These are phyloP conservation scores for Intellagama lesueurii DNA, from an alignment of 2,797 vertebrate genomes.

Conservation along the genomic window DNA sequence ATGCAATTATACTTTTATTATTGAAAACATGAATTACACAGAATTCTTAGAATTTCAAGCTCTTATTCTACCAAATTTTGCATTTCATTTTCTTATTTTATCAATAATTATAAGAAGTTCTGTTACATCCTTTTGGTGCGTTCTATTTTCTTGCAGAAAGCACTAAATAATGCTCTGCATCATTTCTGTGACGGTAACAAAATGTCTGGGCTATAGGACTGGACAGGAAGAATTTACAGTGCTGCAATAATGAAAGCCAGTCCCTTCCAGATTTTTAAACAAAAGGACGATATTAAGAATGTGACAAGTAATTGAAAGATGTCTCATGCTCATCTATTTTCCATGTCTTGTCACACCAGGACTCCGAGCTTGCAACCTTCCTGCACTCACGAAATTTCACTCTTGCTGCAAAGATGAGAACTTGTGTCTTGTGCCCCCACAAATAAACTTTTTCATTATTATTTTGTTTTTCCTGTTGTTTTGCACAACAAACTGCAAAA, in stretches of 20 bases:
- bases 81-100: not conserved
- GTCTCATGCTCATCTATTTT: too few relatives aligned
- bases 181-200: not conserved
- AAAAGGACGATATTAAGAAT: not conserved
- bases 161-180: conserved; percentile 2
- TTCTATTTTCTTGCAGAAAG: not conserved
- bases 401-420: too few relatives aligned
- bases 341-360: too few relatives aligned
- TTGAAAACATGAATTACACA: not conserved
- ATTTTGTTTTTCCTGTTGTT: too few relatives aligned
- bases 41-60: not conserved
- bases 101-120: not conserved
- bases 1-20: not conserved
- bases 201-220: conserved; percentile 17
- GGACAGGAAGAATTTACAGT: not conserved
- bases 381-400: too few relatives aligned
- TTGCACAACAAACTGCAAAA: too few relatives aligned
- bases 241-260: not conserved
- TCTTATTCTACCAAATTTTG: not conserved
- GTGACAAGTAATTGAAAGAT: too few relatives aligned
- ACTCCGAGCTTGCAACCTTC: too few relatives aligned
- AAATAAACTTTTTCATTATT: too few relatives aligned
- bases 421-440: too few relatives aligned
- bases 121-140: not conserved
- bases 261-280: conserved; percentile 24